These are phyloP conservation scores for Caenorhabditis parvicauda DNA, from an alignment of 2,888 invertebrate species.

Conservation along the genomic window DNA sequence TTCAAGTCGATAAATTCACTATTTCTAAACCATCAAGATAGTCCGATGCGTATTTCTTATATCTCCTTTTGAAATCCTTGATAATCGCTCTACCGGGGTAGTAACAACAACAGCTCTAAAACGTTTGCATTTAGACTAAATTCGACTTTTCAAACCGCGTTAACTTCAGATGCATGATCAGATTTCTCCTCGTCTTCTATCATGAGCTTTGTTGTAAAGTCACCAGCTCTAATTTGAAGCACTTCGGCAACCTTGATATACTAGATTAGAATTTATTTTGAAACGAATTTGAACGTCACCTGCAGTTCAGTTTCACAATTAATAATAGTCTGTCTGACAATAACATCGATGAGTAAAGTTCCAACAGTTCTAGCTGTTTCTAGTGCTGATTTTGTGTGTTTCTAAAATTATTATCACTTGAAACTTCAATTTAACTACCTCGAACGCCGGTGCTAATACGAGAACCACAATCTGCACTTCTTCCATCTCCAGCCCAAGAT, in stretches of 20 bases:
- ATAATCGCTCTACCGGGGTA: conserved; percentile 65
- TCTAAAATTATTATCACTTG: conserved; percentile 55
- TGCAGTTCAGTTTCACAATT: conserved; percentile 60
- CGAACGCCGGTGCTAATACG: conserved; percentile 39
- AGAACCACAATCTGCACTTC: conserved; percentile 40
- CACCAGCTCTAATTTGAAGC: no score
- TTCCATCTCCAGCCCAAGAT: conserved; percentile 47
- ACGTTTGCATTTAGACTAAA: not conserved
- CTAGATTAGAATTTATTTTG: not conserved
- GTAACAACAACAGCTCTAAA: conserved; percentile 18
- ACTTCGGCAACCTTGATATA: no score
- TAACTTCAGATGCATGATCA: not conserved
- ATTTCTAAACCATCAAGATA: conserved; percentile 68
- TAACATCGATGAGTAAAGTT: conserved; percentile 64
- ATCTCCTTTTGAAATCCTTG: conserved; percentile 66
- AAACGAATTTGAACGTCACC: no score
- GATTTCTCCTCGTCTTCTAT: conserved; percentile 6
- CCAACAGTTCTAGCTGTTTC: conserved; percentile 66
- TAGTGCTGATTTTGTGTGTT: conserved; percentile 65
- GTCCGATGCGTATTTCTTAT: conserved; percentile 68
- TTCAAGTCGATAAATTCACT: not conserved
- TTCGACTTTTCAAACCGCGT: not conserved
- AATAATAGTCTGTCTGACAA: conserved; percentile 61
- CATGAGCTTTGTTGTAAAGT: conserved; percentile 1
- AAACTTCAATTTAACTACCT: conserved; percentile 1